phyloP scores from a whole-genome alignment of 37 sponge, comb jelly and placozoan genomes.

The Crambe crambe region DNA sequence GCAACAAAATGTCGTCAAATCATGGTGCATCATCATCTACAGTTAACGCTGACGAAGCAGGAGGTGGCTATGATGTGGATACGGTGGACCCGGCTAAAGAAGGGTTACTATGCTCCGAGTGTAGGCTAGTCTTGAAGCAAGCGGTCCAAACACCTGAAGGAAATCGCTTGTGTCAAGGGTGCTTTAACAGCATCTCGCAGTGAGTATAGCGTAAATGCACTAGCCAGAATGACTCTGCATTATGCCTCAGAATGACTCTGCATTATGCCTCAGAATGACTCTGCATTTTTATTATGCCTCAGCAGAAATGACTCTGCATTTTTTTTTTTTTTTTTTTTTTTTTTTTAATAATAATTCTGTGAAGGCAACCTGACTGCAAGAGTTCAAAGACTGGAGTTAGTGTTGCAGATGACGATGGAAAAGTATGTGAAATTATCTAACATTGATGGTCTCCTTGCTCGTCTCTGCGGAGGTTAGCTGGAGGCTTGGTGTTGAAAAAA shows the following conservation, averaged over 20 bases:
- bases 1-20: no score
- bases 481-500: not conserved
- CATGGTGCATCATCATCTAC: no score
- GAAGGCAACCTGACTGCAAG: not conserved
- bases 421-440: conserved; percentile 7
- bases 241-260: not conserved
- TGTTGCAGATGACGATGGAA: not conserved
- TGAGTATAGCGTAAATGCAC: no score
- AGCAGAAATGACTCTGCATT: not conserved
- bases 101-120: conserved; percentile 47
- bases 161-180: conserved; percentile 51
- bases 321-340: not conserved
- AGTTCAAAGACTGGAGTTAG: conserved; percentile 3
- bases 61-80: not conserved
- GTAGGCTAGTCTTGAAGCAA: conserved; percentile 43
- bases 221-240: not conserved
- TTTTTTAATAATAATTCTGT: not conserved
- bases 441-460: not conserved
- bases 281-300: not conserved
- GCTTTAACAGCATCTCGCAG: conserved; percentile 42
- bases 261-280: not conserved
- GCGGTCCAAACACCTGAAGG: conserved; percentile 70
- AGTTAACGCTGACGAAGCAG: no score
- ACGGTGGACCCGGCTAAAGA: not conserved
- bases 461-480: not conserved